A percentile compares a stretch with the other conserved stretches of the same genome.
Conservation (phyloP, 2,888 invertebrate genomes). For the Crocallis elinguaria region DNA sequence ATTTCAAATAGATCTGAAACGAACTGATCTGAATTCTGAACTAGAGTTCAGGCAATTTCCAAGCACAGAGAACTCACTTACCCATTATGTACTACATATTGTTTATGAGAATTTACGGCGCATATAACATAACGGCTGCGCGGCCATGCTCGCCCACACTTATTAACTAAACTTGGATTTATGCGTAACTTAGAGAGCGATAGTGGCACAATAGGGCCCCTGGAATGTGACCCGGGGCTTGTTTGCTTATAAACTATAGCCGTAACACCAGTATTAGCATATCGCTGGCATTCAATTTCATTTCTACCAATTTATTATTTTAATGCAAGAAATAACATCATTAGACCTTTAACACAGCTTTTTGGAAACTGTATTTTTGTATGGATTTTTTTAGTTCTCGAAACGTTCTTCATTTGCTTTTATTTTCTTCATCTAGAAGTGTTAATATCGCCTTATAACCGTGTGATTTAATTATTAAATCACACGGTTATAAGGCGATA, state of each 20-base stretch:
- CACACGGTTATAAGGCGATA: neutral
- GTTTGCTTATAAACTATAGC: constrained; percentile 47
- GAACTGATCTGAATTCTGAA: too few species aligned
- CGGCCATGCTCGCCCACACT: constrained; percentile 76
- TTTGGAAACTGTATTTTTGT: neutral
- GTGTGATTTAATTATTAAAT: neutral
- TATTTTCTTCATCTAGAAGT: neutral
- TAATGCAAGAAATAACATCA: constrained; percentile 1
- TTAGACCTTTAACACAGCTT: neutral
- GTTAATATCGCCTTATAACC: neutral
- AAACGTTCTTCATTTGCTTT: neutral
- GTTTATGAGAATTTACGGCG: constrained; percentile 54
- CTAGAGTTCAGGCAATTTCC: constrained; percentile 20
- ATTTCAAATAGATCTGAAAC: too few species aligned
- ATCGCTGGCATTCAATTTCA: constrained; percentile 34
- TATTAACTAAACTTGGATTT: constrained; percentile 80
- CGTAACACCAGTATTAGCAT: constrained; percentile 38
- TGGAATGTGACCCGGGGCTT: constrained; percentile 75
- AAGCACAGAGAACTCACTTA: constrained; percentile 25
- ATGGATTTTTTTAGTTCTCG: too few species aligned
- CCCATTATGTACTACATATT: constrained; percentile 34
- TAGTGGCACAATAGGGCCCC: constrained; percentile 74
- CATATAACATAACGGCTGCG: constrained; percentile 63
- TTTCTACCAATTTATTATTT: constrained; percentile 19
- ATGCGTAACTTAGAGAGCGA: constrained; percentile 70